Evolutionary conservation across 2,888 invertebrate species (phyloP).

Genomic region (Harpagoxenus sublaevis): DNA sequence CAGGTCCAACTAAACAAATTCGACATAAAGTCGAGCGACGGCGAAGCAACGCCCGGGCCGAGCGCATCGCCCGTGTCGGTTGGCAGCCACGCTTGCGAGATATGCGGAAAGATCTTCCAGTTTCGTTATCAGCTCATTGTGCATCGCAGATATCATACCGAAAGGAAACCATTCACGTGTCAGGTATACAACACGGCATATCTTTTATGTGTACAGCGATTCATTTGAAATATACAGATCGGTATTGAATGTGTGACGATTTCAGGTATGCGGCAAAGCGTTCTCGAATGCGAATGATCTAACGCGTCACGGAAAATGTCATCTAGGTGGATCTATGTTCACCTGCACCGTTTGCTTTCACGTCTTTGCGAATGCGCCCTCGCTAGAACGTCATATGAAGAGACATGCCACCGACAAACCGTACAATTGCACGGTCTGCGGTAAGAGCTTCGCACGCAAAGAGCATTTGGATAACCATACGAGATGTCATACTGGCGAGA

Average conservation of each 20-base stretch:
- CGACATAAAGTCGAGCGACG: constrained; percentile 84
- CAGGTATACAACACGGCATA: constrained; percentile 82
- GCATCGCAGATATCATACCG: constrained; percentile 94
- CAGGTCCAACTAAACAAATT: constrained; percentile 85
- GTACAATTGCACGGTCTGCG: constrained; percentile 94
- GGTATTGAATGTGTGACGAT: background rate
- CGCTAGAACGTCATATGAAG: constrained; percentile 92
- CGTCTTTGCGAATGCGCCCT: constrained; percentile 91
- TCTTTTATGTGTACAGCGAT: background rate
- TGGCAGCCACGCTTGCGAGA: constrained; percentile 92
- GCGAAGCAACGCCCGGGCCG: constrained; percentile 85
- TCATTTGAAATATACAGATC: background rate
- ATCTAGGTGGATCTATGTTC: constrained; percentile 92
- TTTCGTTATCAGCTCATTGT: constrained; percentile 95
- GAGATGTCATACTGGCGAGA: constrained; percentile 94
- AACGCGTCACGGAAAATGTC: constrained; percentile 94
- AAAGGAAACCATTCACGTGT: constrained; percentile 93
- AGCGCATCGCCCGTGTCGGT: constrained; percentile 88
- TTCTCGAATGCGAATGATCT: constrained; percentile 93
- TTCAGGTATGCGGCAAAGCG: constrained; percentile 93
- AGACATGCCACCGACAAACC: constrained; percentile 94
- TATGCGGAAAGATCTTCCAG: constrained; percentile 95
- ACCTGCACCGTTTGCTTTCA: constrained; percentile 92
- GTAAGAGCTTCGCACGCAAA: constrained; percentile 94
- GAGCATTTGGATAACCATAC: constrained; percentile 95